These are phyloP conservation scores for Lutraria lutraria DNA, from an alignment of 2,888 invertebrate species.

Conservation along the genomic window DNA sequence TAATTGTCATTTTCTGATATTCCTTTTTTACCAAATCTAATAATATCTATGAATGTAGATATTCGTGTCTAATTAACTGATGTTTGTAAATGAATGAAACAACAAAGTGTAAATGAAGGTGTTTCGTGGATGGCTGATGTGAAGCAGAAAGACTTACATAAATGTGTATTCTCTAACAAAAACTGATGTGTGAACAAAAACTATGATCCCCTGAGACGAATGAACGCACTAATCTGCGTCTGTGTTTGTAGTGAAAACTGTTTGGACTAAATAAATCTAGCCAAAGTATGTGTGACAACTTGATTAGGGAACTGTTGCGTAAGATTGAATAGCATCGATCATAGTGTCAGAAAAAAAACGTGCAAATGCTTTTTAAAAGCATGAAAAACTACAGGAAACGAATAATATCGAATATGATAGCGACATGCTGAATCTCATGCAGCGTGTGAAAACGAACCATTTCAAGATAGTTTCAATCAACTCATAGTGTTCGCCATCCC, in stretches of 20 bases:
- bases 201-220: not conserved
- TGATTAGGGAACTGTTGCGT: slow-evolving; percentile 4
- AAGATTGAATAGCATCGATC: not conserved
- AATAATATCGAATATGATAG: not conserved
- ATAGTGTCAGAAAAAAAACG: slow-evolving; percentile 3
- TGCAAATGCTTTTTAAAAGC: slow-evolving; percentile 9
- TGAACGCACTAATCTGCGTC: not conserved
- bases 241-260: not conserved
- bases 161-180: too few relatives aligned
- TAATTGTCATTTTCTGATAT: too few relatives aligned
- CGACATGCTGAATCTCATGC: not conserved
- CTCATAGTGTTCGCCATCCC: not conserved
- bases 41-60: too few relatives aligned
- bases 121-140: too few relatives aligned
- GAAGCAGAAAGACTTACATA: too few relatives aligned
- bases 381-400: not conserved
- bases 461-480: not conserved
- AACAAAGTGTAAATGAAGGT: too few relatives aligned
- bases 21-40: too few relatives aligned
- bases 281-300: not conserved
- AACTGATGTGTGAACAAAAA: not conserved
- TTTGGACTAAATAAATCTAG: not conserved
- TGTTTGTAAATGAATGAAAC: too few relatives aligned
- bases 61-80: too few relatives aligned
- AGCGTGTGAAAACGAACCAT: not conserved